Evolutionary conservation across 1,140 invertebrate species (phyloP).

Genomic region (Asobara japonica): DNA sequence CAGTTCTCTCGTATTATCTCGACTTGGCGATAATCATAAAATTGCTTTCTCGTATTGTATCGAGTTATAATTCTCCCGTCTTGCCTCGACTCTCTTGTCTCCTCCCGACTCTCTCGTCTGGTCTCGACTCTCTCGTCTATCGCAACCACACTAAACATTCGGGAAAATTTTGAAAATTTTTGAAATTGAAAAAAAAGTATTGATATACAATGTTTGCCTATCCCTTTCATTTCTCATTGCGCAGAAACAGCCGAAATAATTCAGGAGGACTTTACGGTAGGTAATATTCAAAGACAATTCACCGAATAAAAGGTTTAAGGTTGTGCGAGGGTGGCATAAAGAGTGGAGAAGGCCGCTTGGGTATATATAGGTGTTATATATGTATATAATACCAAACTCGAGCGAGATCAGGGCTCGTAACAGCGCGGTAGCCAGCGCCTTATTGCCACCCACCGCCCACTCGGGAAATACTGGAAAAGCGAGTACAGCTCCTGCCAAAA

Average conservation of each 20-base stretch:
- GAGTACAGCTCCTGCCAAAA: no score
- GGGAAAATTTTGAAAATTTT: no score
- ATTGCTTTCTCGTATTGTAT: no score
- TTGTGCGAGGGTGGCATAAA: not conserved
- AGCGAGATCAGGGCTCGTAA: constrained; percentile 1
- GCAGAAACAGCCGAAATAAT: not conserved
- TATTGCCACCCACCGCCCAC: not conserved
- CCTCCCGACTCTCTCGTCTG: no score
- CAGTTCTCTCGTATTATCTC: no score
- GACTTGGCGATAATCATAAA: no score
- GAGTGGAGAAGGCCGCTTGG: not conserved
- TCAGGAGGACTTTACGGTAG: not conserved
- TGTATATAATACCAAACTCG: not conserved
- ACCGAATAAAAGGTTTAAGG: not conserved
- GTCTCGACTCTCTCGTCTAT: no score
- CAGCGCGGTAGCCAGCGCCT: not conserved
- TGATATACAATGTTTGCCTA: not conserved
- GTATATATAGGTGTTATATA: not conserved
- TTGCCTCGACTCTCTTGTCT: no score
- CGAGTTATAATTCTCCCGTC: no score
- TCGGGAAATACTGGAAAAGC: no score
- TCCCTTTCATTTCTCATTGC: not conserved
- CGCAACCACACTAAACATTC: no score
- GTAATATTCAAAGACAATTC: constrained; percentile 1
- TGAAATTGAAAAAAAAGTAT: not conserved